These are phyloP conservation scores for Cyclargus thomasi DNA, from an alignment of 1,140 invertebrate genomes.

Conservation along the genomic window DNA sequence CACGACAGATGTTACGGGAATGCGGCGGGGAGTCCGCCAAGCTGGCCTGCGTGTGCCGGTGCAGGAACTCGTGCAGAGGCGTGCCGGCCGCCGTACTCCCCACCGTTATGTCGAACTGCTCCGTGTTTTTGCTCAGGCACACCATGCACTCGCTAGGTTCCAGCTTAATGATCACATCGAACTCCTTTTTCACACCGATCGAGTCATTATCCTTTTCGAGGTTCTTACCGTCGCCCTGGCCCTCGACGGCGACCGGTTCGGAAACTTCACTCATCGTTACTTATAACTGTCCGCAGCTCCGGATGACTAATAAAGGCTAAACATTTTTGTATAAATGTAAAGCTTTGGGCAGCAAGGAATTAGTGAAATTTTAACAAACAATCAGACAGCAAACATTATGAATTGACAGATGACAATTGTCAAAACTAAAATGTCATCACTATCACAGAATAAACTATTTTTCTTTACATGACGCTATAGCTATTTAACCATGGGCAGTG, in stretches of 20 bases:
- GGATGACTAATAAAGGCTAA: neutral
- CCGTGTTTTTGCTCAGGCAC: slow-evolving; percentile 41
- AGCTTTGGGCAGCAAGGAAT: too few species aligned
- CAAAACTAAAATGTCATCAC: too few species aligned
- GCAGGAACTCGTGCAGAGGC: slow-evolving; percentile 46
- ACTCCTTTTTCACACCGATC: slow-evolving; percentile 47
- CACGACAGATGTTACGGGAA: slow-evolving; percentile 52
- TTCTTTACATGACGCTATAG: too few species aligned
- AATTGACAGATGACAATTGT: too few species aligned
- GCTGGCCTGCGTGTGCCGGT: slow-evolving; percentile 42
- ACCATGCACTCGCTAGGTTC: slow-evolving; percentile 55
- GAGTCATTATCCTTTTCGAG: slow-evolving; percentile 31
- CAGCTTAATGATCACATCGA: slow-evolving; percentile 46
- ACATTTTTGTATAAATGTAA: neutral
- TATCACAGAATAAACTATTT: too few species aligned
- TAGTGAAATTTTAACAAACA: too few species aligned
- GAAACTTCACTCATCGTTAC: slow-evolving; percentile 17
- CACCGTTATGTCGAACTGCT: slow-evolving; percentile 39
- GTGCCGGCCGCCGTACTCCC: slow-evolving; percentile 44
- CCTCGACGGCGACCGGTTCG: slow-evolving; percentile 6
- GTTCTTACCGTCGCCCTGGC: slow-evolving; percentile 30
- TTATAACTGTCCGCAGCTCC: slow-evolving; percentile 7
- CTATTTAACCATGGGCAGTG: too few species aligned
- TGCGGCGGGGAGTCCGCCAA: slow-evolving; percentile 29
- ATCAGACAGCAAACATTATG: too few species aligned